Conservation (phyloP, 2,113 vertebrate species). For the Motacilla tschutschensis region DNA sequence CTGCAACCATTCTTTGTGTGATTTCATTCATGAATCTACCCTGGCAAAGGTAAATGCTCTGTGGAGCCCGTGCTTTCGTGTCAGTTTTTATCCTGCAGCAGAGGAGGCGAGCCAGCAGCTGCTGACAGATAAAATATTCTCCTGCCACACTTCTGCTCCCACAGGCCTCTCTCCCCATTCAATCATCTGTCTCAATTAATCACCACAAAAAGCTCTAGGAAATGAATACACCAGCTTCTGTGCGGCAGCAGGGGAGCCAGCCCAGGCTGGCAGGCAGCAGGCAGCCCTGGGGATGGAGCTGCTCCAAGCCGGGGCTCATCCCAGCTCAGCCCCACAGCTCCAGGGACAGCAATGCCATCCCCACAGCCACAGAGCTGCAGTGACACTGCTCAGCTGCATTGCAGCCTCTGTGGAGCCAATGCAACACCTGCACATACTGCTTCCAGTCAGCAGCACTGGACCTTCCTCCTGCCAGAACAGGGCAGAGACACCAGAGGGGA, state of each 20-base stretch:
- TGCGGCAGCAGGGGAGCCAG: background rate
- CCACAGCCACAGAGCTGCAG: background rate
- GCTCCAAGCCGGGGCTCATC: accelerated
- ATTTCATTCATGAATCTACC: background rate
- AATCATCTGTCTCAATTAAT: slow-evolving; percentile 22
- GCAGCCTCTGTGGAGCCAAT: background rate
- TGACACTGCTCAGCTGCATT: background rate
- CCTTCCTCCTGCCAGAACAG: background rate
- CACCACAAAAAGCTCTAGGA: background rate
- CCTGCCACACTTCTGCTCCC: slow-evolving; percentile 24
- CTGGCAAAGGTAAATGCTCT: background rate
- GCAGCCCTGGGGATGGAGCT: background rate
- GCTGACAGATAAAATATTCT: slow-evolving; percentile 21
- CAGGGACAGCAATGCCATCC: background rate
- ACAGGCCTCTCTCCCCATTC: background rate
- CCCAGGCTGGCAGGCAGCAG: background rate
- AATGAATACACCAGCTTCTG: slow-evolving; percentile 1
- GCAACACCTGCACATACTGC: background rate
- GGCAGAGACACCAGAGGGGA: background rate
- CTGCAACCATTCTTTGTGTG: background rate
- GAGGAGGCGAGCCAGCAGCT: background rate
- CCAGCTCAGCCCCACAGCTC: background rate
- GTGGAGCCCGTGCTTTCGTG: background rate
- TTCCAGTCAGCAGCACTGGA: background rate
- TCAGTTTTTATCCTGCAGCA: background rate